phyloP scores from a whole-genome alignment of 2,113 vertebrate genomes.

The Coryphaenoides rupestris region DNA sequence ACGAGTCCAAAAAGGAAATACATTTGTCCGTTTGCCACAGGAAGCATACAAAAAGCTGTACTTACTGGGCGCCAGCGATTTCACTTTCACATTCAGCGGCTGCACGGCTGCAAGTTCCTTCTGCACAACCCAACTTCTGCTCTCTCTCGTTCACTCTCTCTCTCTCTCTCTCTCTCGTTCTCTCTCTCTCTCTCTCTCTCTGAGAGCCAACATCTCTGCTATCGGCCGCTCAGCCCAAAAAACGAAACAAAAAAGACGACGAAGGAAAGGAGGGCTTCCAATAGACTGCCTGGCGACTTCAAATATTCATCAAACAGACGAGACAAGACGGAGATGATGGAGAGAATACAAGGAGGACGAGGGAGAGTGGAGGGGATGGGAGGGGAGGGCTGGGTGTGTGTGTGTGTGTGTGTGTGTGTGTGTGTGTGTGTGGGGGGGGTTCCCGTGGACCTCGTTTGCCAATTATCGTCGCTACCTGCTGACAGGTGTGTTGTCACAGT shows the following conservation, averaged over 20 bases:
- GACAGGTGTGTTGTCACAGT: conserved; percentile 76
- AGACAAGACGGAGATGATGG: conserved; percentile 35
- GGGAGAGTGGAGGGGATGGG: not conserved
- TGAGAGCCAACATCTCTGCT: conserved; percentile 28
- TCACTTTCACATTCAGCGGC: conserved; percentile 33
- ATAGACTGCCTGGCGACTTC: conserved; percentile 64
- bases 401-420: too few species aligned
- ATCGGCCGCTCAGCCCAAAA: conserved; percentile 19
- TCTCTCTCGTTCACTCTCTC: not conserved
- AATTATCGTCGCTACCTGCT: conserved; percentile 80
- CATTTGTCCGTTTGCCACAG: conserved; percentile 42
- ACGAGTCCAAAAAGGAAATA: conserved; percentile 43
- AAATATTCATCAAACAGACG: conserved; percentile 70
- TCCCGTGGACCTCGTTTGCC: conserved; percentile 75
- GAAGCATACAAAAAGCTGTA: conserved; percentile 23
- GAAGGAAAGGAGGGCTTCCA: conserved; percentile 30
- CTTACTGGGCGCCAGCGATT: conserved; percentile 36
- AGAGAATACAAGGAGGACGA: conserved; percentile 11
- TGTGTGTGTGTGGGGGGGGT: too few species aligned
- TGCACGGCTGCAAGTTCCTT: not conserved
- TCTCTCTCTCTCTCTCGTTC: conserved; percentile 4
- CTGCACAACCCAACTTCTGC: not conserved
- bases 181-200: conserved; percentile 11
- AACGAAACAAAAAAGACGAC: too few species aligned
- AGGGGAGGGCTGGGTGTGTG: conserved; percentile 19